These are phyloP conservation scores for Aphidius colemani DNA, from an alignment of 2,888 invertebrate species.

Conservation along the genomic window DNA sequence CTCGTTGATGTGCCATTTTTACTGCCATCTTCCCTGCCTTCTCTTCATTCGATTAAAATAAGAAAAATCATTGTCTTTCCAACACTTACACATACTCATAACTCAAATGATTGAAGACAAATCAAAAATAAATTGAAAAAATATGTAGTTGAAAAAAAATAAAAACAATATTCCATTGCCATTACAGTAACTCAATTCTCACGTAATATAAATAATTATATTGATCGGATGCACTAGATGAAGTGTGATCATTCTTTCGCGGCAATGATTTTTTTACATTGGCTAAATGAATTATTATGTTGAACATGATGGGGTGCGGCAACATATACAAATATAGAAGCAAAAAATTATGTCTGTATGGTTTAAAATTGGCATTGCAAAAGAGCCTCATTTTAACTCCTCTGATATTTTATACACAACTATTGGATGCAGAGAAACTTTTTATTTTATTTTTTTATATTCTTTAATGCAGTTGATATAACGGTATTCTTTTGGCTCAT, in stretches of 20 bases:
- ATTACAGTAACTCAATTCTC: conserved; percentile 29
- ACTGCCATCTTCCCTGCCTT: too few species aligned
- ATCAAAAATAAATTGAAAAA: too few species aligned
- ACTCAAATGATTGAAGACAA: too few species aligned
- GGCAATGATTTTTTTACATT: conserved; percentile 28
- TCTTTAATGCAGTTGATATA: neutral
- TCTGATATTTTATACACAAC: neutral
- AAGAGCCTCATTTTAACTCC: neutral
- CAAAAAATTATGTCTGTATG: neutral
- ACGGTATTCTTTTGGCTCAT: too few species aligned
- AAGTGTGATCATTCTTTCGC: conserved; percentile 4
- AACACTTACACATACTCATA: neutral
- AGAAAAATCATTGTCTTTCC: neutral
- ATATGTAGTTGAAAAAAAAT: too few species aligned
- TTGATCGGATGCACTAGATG: conserved; percentile 3
- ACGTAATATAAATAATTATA: conserved; percentile 14
- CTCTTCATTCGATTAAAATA: neutral
- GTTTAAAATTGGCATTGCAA: neutral
- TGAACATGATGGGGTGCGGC: conserved; percentile 34
- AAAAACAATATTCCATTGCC: neutral
- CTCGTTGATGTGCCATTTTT: too few species aligned
- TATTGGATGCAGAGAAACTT: conserved; percentile 13
- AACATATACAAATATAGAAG: conserved; percentile 8
- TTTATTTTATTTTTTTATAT: too few species aligned
- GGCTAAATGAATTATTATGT: conserved; percentile 38